These are phyloP conservation scores for Drosophila bifasciata DNA, from an alignment of 1,140 invertebrate species.

Conservation along the genomic window DNA sequence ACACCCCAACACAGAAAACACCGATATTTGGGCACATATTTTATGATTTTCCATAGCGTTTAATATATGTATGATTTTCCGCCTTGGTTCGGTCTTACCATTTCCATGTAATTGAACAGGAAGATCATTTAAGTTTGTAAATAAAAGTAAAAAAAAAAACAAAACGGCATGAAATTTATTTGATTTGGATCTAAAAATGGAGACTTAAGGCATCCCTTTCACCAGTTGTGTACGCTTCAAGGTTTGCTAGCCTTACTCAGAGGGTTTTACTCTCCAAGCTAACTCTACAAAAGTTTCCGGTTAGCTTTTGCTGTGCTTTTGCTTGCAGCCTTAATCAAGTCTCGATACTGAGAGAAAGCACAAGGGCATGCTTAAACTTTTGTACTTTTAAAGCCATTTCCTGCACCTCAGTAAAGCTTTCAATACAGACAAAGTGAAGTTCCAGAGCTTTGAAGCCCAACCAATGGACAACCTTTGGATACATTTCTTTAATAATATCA, in stretches of 20 bases:
- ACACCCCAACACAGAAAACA: constrained; percentile 1
- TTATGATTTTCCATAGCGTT: constrained; percentile 41
- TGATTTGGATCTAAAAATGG: constrained; percentile 1
- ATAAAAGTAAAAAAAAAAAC: constrained; percentile 78
- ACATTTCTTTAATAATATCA: constrained; percentile 36
- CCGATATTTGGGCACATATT: constrained; percentile 23
- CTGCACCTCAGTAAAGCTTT: too few relatives aligned
- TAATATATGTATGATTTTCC: constrained; percentile 38
- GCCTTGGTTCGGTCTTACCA: constrained; percentile 53
- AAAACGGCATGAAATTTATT: constrained; percentile 46
- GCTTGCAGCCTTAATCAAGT: too few relatives aligned
- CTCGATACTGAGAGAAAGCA: too few relatives aligned
- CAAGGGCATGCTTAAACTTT: neutral
- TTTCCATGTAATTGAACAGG: constrained; percentile 56
- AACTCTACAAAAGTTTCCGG: neutral
- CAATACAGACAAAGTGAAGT: neutral
- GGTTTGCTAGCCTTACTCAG: neutral
- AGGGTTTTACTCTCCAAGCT: neutral
- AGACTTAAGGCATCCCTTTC: too few relatives aligned
- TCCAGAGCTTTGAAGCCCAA: neutral
- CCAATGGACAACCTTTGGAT: constrained; percentile 15
- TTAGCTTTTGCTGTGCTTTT: too few relatives aligned
- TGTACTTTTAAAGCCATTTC: too few relatives aligned
- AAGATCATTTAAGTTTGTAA: constrained; percentile 76
- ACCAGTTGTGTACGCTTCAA: neutral